These are phyloP conservation scores for Telmatochromis brachygnathus DNA, from an alignment of 2,113 vertebrate genomes.

Conservation along the genomic window DNA sequence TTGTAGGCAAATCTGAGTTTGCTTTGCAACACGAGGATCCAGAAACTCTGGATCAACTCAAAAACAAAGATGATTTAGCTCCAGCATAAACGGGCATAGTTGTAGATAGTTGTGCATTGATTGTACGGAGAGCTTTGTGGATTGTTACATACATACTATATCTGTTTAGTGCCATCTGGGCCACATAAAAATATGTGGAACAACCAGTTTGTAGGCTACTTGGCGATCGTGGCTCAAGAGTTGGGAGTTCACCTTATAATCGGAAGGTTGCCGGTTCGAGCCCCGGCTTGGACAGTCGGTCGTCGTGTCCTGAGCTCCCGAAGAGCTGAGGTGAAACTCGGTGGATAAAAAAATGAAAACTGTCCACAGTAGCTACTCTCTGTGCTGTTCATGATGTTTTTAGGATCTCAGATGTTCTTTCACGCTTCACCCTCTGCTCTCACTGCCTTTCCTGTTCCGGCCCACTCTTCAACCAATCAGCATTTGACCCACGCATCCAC, in stretches of 20 bases:
- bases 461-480: neutral
- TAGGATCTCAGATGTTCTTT: neutral
- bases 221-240: neutral
- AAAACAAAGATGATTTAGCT: neutral
- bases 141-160: neutral
- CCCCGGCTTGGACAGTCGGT: neutral
- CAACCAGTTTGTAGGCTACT: neutral
- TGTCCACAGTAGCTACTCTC: neutral
- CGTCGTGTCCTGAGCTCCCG: accelerated
- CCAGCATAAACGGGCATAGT: neutral
- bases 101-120: neutral
- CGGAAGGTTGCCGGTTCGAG: neutral
- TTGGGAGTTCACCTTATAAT: neutral
- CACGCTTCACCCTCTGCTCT: neutral
- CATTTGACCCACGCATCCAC: neutral
- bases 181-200: neutral
- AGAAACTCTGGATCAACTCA: neutral
- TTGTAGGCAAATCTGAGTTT: neutral
- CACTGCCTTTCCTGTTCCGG: neutral
- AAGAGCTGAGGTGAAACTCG: neutral
- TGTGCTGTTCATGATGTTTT: neutral
- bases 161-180: neutral
- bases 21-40: neutral
- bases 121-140: neutral
- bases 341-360: neutral